phyloP scores from a whole-genome alignment of 2,888 invertebrate genomes.

The Kuschelorhynchus macadamiae region DNA sequence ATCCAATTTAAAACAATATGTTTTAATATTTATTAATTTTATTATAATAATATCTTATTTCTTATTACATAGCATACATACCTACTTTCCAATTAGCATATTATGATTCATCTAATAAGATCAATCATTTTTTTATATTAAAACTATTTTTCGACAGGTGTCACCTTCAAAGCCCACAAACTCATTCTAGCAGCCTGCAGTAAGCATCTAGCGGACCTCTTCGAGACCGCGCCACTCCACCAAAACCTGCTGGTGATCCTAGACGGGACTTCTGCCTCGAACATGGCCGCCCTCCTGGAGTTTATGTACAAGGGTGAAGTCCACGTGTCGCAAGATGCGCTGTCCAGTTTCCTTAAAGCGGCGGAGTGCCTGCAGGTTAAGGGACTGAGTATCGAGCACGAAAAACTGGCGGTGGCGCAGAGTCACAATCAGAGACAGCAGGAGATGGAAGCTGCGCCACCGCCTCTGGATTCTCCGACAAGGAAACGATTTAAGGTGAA shows the following conservation, averaged over 20 bases:
- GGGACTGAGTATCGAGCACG: conserved; percentile 83
- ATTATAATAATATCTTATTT: no score
- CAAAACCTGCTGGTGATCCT: conserved; percentile 89
- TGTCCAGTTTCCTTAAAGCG: conserved; percentile 91
- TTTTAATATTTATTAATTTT: no score
- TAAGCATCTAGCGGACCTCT: conserved; percentile 92
- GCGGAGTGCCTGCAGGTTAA: conserved; percentile 91
- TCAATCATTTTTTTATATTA: no score
- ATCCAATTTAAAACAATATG: no score
- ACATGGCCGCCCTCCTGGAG: conserved; percentile 91
- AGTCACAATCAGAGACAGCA: conserved; percentile 60
- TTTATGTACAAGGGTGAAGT: conserved; percentile 97
- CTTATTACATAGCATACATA: no score
- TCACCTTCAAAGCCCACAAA: conserved; percentile 92
- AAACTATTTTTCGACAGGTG: no score
- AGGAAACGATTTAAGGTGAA: conserved; percentile 62
- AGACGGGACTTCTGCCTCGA: conserved; percentile 90
- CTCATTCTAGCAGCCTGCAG: conserved; percentile 93
- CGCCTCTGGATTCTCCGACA: conserved; percentile 64
- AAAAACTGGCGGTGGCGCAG: conserved; percentile 75
- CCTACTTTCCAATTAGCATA: no score
- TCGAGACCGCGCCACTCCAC: conserved; percentile 87
- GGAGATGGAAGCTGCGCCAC: conserved; percentile 40
- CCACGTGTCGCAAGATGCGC: conserved; percentile 92
- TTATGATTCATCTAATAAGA: no score